Percentiles rank a stretch among this genome's conserved stretches.
phyloP scores from a whole-genome alignment of 1,140 invertebrate species.

The Danaus melanippus region DNA sequence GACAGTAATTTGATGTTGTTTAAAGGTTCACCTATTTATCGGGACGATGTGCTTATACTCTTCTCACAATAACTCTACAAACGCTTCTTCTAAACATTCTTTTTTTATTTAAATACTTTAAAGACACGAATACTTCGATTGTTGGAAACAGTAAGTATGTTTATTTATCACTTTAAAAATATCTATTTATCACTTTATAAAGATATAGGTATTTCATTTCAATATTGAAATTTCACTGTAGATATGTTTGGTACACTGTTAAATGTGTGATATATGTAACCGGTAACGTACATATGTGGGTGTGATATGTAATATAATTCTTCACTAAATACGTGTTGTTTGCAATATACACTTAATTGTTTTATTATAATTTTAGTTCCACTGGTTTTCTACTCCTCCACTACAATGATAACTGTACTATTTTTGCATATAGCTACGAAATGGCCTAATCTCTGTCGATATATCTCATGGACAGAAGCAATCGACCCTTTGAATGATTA shows the following conservation, averaged over 20 bases:
- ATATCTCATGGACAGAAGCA: slow-evolving; percentile 27
- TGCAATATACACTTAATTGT: too few species aligned
- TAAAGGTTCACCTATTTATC: slow-evolving; percentile 23
- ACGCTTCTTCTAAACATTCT: slow-evolving; percentile 12
- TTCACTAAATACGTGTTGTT: background rate
- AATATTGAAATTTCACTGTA: too few species aligned
- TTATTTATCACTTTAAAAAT: background rate
- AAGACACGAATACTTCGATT: slow-evolving; percentile 15
- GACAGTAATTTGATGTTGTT: slow-evolving; percentile 1
- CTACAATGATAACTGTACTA: slow-evolving; percentile 24
- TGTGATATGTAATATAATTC: background rate
- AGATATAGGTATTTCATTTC: background rate
- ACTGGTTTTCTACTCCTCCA: slow-evolving; percentile 27
- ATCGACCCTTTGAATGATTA: slow-evolving; percentile 22
- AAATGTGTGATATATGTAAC: background rate
- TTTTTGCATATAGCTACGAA: slow-evolving; percentile 34
- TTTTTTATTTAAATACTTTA: slow-evolving; percentile 15
- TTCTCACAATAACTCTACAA: slow-evolving; percentile 18
- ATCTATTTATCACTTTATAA: background rate
- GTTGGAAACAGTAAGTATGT: slow-evolving; percentile 18
- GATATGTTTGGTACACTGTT: too few species aligned
- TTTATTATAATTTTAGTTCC: slow-evolving; percentile 22
- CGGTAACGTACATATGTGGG: too few species aligned
- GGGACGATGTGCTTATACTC: slow-evolving; percentile 20
- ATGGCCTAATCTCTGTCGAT: slow-evolving; percentile 33